Base-by-base conservation (phyloP, 2,113 vertebrate species). In the Ceyx melanurus region DNA sequence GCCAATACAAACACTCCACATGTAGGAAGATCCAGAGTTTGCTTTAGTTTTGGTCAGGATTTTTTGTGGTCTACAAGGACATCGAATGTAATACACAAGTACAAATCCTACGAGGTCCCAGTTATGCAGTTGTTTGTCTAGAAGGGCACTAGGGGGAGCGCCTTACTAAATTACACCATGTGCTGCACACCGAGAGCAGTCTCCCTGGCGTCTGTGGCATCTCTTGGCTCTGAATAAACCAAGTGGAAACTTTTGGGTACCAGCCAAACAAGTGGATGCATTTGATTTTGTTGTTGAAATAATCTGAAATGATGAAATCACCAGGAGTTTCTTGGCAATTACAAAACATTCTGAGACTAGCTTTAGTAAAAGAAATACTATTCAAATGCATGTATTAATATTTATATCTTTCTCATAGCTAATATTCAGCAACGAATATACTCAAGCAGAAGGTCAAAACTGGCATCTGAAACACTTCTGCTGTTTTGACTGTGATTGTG, bases 391-490 rank as follows among this genome's bases (percentile, higher is more conserved):
- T 77, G 15, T 15, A n/a, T 87, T 78, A 61, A 57, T 77, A 29
- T n/a, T 53, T 92, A 4, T 93, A 10, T 80, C 74, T 72, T 80
- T 66, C 37, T 78, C 77, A 1, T 17, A 99, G 99, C 96, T 99
- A 61, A 99, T 99, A 98, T 99, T 99, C 98, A 98, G 98, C 97
- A 99, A 99, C 28, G 99, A 99, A 94, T 99, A 99, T 92, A 99
- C 99, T 51, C 99, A 99, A 82, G 99, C 99, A 0, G 99, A 99
- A 95, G 98, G 98, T 53, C 99, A 99, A 66, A 99, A 98, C 83
- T 99, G 99, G 99, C 99, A 99, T 71, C 98, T 99, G 97, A 99
- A 99, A 88, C 99, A 99, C 91, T 99, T 99, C 97, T 99, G 99
- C 97, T 99, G 99, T 70, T 99, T 99, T 79, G 99, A 99, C n/a